Percentiles rank a stretch among this genome's conserved stretches.
Evolutionary conservation across 1,140 invertebrate species (phyloP).

Genomic region (Bombus ignitus): DNA sequence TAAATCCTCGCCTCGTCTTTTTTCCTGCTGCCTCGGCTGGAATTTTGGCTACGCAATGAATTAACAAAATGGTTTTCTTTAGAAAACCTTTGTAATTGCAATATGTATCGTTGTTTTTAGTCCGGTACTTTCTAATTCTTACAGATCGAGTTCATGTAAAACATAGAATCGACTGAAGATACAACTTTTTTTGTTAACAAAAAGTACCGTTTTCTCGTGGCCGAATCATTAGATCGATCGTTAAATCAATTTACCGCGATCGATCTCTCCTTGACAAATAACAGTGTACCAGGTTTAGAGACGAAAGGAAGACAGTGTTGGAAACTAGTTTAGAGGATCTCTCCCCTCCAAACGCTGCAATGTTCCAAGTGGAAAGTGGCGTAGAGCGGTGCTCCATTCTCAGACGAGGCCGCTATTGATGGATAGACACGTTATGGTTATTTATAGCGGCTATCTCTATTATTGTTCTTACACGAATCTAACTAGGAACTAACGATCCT

Average conservation of each 20-base stretch:
- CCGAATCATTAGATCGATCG: neutral
- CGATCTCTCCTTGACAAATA: conserved; percentile 3
- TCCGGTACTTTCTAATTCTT: too few relatives aligned
- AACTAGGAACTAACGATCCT: conserved; percentile 54
- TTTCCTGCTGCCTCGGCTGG: too few relatives aligned
- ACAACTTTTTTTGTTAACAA: neutral
- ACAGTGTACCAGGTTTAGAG: neutral
- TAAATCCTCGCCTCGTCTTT: too few relatives aligned
- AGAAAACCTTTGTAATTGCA: too few relatives aligned
- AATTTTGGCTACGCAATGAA: neutral
- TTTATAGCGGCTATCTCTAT: conserved; percentile 74
- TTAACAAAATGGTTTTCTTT: neutral
- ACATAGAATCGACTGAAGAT: neutral
- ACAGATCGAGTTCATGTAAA: too few relatives aligned
- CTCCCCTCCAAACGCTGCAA: neutral
- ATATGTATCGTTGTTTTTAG: too few relatives aligned
- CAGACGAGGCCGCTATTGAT: conserved; percentile 57
- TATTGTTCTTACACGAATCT: conserved; percentile 68
- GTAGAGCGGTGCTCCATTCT: conserved; percentile 13
- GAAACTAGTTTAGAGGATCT: conserved; percentile 19
- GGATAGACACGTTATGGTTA: conserved; percentile 71
- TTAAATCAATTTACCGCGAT: conserved; percentile 7
- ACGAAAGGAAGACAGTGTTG: neutral
- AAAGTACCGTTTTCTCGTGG: neutral
- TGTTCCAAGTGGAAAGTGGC: conserved; percentile 27